Conservation (phyloP, 2,113 vertebrate genomes). For the Choloepus hoffmanni region DNA sequence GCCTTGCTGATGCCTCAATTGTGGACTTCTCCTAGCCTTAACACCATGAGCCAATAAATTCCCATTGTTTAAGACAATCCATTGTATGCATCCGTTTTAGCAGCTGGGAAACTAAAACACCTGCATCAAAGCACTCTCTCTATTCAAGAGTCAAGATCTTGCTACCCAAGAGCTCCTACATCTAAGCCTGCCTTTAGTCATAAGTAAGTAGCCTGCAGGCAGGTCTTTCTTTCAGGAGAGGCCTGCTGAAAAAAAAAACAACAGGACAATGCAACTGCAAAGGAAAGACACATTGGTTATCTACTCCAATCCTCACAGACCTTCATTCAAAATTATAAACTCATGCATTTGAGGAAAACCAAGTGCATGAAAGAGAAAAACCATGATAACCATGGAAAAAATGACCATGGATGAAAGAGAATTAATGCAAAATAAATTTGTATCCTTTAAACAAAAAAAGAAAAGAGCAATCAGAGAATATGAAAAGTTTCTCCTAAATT, state of each 20-base stretch:
- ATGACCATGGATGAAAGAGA: neutral
- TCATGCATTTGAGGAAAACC: neutral
- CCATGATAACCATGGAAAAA: neutral
- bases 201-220: neutral
- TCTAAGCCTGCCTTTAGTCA: neutral
- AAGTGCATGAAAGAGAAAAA: neutral
- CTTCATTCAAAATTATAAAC: neutral
- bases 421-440: neutral
- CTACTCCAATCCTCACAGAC: neutral
- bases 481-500: neutral
- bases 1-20: too few species aligned
- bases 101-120: too few species aligned
- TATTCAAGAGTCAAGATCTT: neutral
- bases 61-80: too few species aligned
- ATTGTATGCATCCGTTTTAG: too few species aligned
- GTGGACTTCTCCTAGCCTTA: too few species aligned
- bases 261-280: neutral
- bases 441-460: constrained; percentile 2
- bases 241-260: neutral
- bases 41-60: too few species aligned
- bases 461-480: neutral
- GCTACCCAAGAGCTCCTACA: neutral
- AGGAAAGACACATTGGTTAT: neutral
- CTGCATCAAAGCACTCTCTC: neutral
- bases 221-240: neutral